Percentiles rank a stretch among this genome's conserved stretches.
Conservation (phyloP, 2,888 invertebrate genomes). For the Melinaea marsaeus region DNA sequence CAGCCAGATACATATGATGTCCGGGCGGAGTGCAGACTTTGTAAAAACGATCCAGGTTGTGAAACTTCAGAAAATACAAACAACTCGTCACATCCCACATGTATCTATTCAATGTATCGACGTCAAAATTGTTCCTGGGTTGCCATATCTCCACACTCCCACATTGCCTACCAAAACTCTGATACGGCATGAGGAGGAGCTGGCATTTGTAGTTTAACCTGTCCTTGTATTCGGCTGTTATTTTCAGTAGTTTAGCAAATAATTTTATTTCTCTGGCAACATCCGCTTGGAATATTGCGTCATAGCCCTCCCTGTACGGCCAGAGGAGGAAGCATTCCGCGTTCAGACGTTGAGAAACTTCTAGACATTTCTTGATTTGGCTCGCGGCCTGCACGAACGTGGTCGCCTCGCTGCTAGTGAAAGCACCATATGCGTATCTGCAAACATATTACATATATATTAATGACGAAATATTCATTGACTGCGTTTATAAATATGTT, state of each 20-base stretch:
- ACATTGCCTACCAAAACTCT: slow-evolving; percentile 37
- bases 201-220: slow-evolving; percentile 80
- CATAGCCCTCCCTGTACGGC: slow-evolving; percentile 80
- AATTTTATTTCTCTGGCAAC: slow-evolving; percentile 78
- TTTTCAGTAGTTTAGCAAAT: slow-evolving; percentile 78
- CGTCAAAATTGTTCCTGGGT: slow-evolving; percentile 40
- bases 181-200: slow-evolving; percentile 75
- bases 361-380: slow-evolving; percentile 80
- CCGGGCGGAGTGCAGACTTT: slow-evolving; percentile 81
- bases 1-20: slow-evolving; percentile 79
- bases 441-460: slow-evolving; percentile 3
- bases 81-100: slow-evolving; percentile 82
- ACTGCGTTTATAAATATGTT: not conserved
- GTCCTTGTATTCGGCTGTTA: slow-evolving; percentile 81
- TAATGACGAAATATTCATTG: not conserved
- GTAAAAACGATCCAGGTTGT: slow-evolving; percentile 78
- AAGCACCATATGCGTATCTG: slow-evolving; percentile 80
- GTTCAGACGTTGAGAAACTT: slow-evolving; percentile 78
- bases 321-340: slow-evolving; percentile 81
- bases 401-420: slow-evolving; percentile 78
- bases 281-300: slow-evolving; percentile 78
- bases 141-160: slow-evolving; percentile 38
- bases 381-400: slow-evolving; percentile 79
- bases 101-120: slow-evolving; percentile 73
- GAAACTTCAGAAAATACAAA: slow-evolving; percentile 78